Base-by-base conservation (phyloP, 2,888 invertebrate species). In the Coecobrya sp. region DNA sequence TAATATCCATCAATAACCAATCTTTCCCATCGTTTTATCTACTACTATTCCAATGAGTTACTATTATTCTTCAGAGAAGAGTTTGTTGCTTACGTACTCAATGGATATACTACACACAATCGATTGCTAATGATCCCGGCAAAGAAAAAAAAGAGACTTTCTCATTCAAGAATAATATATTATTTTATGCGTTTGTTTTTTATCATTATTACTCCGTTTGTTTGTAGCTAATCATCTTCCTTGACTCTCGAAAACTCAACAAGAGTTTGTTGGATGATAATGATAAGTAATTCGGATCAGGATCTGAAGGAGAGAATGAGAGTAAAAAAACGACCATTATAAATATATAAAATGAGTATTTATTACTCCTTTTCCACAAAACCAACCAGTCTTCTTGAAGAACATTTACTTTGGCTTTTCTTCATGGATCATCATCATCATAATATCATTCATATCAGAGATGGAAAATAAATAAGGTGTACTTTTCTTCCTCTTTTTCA, bases 251-350 rank as follows among this genome's bases (percentile, higher is more conserved):
- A 81, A 49, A 79, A 49, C 81, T 27, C 30, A 79, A 22, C 11
- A 49, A 76, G 36, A 70, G 19, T 81, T 42, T 73, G 42, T 42
- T 45, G 11, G 73, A 73, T 73, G 73, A 30, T 81, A 59, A 62
- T 81, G 55, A 81, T 82, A 82, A 82, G 82, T 82, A 82, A 82
- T 82, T 82, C 62, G 82, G 62, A 82, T 82, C 82, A 82, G 62
- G 81, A 81, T 79, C 22, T 79, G 55, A 62, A 25, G 19, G 73
- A 45, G 73, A 52, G 76, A 45, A 68, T 3, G 68, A 68, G 22
- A 76, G 25, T 3, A 79, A 49, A 52, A 52, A 25, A 79, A 25
- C 19, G 36, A 16, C 52, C 52, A 79, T 79, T 79, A 81, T 52
- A 25, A 73, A 30, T 16, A 30, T 11, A 62, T 62, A 82, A 62